Evolutionary conservation across 2,797 vertebrate species (phyloP), one percentile per base, ranked within the genome.

Genomic region (Orientallactaga sibirica): DNA sequence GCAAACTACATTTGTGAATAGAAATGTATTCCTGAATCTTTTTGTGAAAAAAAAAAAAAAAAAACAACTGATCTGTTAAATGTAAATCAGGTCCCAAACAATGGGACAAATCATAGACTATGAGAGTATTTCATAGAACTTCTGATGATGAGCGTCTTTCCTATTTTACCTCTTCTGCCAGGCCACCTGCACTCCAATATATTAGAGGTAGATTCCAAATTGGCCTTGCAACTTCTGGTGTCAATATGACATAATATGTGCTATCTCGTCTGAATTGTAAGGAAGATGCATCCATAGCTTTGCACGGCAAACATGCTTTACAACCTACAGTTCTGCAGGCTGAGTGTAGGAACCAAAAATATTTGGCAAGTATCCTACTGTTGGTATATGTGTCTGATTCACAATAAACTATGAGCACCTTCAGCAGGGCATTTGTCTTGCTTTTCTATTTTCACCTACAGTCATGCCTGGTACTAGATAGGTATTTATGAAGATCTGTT

Each of bases 31-130:
- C n/a, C 27, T 68, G 27, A 66, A 12, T 62, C 24, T 55, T 48
- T 48, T 48, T 7, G 48, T n/a, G n/a, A n/a, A n/a, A n/a, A n/a
- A 48, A 48, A 9, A 48, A 48, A 48, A 5, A 48, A 48, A 48
- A 48, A 48, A 29, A 91, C 37, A 79, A 75, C 29, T 66, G 48
- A 75, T 19, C 61, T 76, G 18, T 76, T 90, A 88, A 87, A 82
- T 25, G 55, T 25, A 83, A 61, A 76, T 20, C 58, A 71, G 74
- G n/a, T 7, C 27, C 43, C 27, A 48, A 3, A 86, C 24, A 62
- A 48, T 77, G 52, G 87, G 33, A 67, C 25, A 67, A 5, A 8
- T 22, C 41, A 81, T 5, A 58, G 19, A 52, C 24, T n/a, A 64
- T 58, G 22, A 48, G 91, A 82, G 64, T 27, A 89, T 66, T 27